These are phyloP conservation scores for Stenurella melanura DNA, from an alignment of 2,888 invertebrate genomes.

Conservation along the genomic window DNA sequence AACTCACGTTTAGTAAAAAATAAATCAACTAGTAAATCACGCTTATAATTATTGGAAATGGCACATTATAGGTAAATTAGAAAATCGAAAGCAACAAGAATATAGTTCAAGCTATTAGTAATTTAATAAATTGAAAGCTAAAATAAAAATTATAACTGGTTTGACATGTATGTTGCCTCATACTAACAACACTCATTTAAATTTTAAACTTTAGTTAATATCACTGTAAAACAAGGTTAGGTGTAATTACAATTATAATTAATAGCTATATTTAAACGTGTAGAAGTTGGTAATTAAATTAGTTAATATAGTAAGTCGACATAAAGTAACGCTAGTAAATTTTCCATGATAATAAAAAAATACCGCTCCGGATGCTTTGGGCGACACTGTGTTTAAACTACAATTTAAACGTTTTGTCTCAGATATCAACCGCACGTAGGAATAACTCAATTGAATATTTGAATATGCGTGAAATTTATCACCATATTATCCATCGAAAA, in stretches of 20 bases:
- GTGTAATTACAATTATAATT: constrained; percentile 34
- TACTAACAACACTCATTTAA: neutral
- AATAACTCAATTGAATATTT: neutral
- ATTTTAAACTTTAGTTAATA: constrained; percentile 22
- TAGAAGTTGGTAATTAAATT: constrained; percentile 7
- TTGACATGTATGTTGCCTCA: constrained; percentile 19
- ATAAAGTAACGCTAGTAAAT: neutral
- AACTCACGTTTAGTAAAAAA: too few relatives aligned
- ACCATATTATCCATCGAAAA: neutral
- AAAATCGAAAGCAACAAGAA: neutral
- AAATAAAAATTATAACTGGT: constrained; percentile 15
- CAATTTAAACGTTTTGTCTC: too few relatives aligned
- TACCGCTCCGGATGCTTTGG: neutral
- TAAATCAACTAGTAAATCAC: neutral
- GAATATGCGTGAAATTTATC: constrained; percentile 7
- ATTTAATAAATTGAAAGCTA: neutral
- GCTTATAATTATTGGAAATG: neutral
- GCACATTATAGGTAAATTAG: neutral
- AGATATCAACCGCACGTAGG: too few relatives aligned
- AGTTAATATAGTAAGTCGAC: neutral
- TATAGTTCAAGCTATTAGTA: neutral
- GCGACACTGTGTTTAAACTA: neutral
- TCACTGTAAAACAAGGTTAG: constrained; percentile 27
- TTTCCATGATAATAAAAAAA: neutral
- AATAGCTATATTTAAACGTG: constrained; percentile 13